Base-by-base conservation (phyloP, 2,797 vertebrate genomes). In the Distichodus sexfasciatus region DNA sequence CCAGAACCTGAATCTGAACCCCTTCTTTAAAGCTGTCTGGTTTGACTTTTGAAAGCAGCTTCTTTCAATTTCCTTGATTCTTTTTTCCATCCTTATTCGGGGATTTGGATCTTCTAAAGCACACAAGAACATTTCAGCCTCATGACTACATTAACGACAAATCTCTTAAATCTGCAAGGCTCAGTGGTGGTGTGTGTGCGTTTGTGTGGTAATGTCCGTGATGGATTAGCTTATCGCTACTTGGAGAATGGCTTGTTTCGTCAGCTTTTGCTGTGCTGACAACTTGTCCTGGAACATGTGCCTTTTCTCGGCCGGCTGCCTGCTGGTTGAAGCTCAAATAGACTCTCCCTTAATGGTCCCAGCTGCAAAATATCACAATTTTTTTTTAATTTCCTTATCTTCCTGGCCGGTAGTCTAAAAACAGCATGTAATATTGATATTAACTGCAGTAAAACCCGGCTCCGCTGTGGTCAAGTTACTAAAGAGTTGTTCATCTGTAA, bases 111-210 rank as follows among this genome's bases (percentile, higher is more conserved):
- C n/a, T n/a, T n/a, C n/a, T n/a, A 2, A 10, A 54, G 58, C 60
- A 60, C 29, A 40, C 40, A 38, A 8, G 46, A 66, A 66, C 60
- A 70, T 60, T 33, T 40, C 7, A 11, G 14, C 10, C 26, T 65
- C 66, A 53, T 58, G 53, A 74, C 69, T 29, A 50, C 33, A 41
- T 65, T 31, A 60, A 24, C 55, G 72, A 38, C 51, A 36, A 51
- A 63, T 62, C 43, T 46, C 43, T 36, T 44, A 24, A 71, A 24
- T 17, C 40, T 5, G 1, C 21, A 26, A 8, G 0, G 6, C 29
- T 21, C 4, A 15, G 8, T 23, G 23, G 31, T 10, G 38, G 11
- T 3, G 10, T 29, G 24, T 17, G 31, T 38, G 29, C 9, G 24
- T 51, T 23, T 43, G 23, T 26, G 44, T 14, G 28, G 11, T 17